These are phyloP conservation scores for Rhimphoctona megacephalus DNA, from an alignment of 2,888 invertebrate genomes.

Conservation along the genomic window DNA sequence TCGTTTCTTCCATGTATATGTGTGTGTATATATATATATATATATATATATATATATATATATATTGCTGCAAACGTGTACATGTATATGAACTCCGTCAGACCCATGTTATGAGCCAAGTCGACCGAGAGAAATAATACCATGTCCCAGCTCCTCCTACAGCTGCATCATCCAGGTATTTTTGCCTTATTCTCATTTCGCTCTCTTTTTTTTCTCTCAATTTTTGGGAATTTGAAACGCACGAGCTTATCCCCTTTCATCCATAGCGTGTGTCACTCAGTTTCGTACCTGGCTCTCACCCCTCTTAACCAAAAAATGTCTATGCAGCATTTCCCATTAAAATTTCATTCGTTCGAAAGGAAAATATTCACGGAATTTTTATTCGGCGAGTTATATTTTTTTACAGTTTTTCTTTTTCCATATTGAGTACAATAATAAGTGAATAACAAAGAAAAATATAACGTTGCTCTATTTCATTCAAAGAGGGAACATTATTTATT, in stretches of 20 bases:
- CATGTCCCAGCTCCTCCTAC: conserved; percentile 50
- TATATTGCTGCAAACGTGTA: neutral
- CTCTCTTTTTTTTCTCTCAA: conserved; percentile 31
- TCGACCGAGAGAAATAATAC: conserved; percentile 68
- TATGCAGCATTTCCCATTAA: conserved; percentile 20
- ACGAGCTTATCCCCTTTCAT: conserved; percentile 60
- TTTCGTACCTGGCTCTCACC: conserved; percentile 33
- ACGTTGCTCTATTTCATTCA: neutral
- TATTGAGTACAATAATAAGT: neutral
- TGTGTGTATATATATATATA: too few relatives aligned
- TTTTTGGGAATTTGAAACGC: conserved; percentile 62
- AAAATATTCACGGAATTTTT: conserved; percentile 22
- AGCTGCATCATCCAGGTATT: conserved; percentile 63
- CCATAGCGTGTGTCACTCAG: conserved; percentile 53
- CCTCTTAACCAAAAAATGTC: neutral
- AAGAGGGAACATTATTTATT: neutral
- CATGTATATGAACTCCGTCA: conserved; percentile 46
- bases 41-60: too few relatives aligned
- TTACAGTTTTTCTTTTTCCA: neutral
- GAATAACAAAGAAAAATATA: too few relatives aligned
- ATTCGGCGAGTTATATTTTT: neutral
- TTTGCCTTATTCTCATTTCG: conserved; percentile 44
- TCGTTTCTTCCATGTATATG: conserved; percentile 40
- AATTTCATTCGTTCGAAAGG: conserved; percentile 27
- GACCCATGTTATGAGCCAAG: conserved; percentile 65